Conservation (phyloP, 2,888 invertebrate species). For the Eilema griseolum region DNA sequence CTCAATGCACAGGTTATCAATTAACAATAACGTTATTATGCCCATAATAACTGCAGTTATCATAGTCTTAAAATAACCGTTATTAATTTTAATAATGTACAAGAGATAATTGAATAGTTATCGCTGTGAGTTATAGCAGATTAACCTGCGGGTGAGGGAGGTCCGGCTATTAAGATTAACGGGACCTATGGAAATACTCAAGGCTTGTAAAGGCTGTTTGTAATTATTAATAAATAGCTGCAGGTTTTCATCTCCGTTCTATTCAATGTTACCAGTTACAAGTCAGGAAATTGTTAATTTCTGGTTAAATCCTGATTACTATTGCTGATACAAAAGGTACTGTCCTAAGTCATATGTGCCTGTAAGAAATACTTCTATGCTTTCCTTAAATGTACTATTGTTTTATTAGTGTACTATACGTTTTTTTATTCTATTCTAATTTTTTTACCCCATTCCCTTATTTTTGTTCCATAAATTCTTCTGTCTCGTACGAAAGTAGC, state of each 20-base stretch:
- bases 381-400: too few relatives aligned
- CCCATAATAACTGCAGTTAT: constrained; percentile 12
- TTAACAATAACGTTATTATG: not conserved
- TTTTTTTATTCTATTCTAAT: too few relatives aligned
- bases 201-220: constrained; percentile 14
- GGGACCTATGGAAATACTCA: constrained; percentile 15
- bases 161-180: constrained; percentile 37
- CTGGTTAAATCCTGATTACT: too few relatives aligned
- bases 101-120: constrained; percentile 48
- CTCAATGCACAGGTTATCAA: constrained; percentile 16
- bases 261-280: too few relatives aligned
- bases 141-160: constrained; percentile 33
- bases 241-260: not conserved
- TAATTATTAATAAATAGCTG: not conserved
- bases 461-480: too few relatives aligned
- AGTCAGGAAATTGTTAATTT: too few relatives aligned
- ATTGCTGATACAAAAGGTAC: not conserved
- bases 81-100: constrained; percentile 19
- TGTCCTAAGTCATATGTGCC: too few relatives aligned
- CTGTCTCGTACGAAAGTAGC: too few relatives aligned
- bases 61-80: constrained; percentile 20
- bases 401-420: too few relatives aligned
- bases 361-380: too few relatives aligned
- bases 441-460: not conserved
- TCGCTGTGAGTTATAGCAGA: constrained; percentile 38